Percentiles rank a stretch among this genome's conserved stretches.
Conservation (phyloP, 2,113 vertebrate genomes). For the Bubo scandiacus region DNA sequence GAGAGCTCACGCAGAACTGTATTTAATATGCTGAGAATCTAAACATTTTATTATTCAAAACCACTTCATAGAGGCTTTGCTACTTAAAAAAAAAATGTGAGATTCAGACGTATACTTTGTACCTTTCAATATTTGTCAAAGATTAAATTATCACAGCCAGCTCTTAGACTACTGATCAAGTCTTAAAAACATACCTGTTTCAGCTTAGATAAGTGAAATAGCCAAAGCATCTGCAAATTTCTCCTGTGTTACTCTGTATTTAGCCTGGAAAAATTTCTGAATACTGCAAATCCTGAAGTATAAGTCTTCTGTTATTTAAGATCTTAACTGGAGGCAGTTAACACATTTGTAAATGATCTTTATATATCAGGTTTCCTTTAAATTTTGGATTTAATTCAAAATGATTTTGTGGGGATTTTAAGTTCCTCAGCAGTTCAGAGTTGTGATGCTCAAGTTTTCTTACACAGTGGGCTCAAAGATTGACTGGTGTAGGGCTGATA, state of each 20-base stretch:
- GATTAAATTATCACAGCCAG: neutral
- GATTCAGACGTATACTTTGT: neutral
- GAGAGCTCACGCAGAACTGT: neutral
- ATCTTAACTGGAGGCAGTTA: neutral
- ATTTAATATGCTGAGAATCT: neutral
- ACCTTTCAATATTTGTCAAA: neutral
- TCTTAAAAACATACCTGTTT: neutral
- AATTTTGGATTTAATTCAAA: neutral
- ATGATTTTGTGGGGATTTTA: neutral
- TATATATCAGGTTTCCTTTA: neutral
- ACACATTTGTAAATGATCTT: neutral
- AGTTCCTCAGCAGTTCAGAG: neutral
- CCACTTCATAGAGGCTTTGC: neutral
- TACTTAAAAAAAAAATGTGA: neutral
- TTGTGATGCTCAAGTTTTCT: neutral
- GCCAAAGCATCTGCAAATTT: neutral
- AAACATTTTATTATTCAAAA: neutral
- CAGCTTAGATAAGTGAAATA: neutral
- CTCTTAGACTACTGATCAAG: neutral
- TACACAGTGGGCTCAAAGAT: neutral
- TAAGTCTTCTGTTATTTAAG: neutral
- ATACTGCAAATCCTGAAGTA: neutral
- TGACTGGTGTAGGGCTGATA: neutral
- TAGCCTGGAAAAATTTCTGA: neutral
- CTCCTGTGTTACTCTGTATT: neutral